These are phyloP conservation scores for Indicator maculatus DNA, from an alignment of 2,113 vertebrate genomes.

Conservation along the genomic window DNA sequence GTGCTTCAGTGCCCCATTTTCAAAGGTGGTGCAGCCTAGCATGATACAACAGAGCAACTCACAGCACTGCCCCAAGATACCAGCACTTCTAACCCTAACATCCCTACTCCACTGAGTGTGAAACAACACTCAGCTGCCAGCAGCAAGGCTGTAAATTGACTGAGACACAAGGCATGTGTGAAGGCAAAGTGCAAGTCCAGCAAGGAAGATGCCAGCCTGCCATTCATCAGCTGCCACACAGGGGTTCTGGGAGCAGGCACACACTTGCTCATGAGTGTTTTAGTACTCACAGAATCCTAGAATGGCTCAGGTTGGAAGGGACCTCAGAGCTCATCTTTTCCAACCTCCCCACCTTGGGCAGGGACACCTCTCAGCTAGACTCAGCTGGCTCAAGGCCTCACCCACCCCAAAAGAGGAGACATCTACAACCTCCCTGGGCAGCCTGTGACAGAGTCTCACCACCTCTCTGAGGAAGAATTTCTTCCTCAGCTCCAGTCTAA, in stretches of 20 bases:
- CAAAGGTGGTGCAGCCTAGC: background rate
- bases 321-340: too few species aligned
- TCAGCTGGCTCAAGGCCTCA: too few species aligned
- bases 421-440: too few species aligned
- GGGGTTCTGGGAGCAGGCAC: background rate
- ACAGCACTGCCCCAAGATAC: background rate
- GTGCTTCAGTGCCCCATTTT: background rate
- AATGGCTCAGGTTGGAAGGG: too few species aligned
- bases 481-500: too few species aligned
- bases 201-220: background rate
- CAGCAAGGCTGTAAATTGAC: background rate
- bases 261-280: background rate
- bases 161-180: background rate
- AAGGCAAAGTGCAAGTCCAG: background rate
- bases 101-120: background rate
- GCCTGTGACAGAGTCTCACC: too few species aligned
- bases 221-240: background rate
- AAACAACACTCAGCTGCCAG: background rate
- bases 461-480: too few species aligned
- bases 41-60: background rate
- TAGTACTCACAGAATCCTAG: background rate
- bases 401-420: too few species aligned
- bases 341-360: too few species aligned
- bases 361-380: too few species aligned
- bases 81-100: background rate